Base-by-base conservation (phyloP, 2,797 vertebrate species). In the Platyrinchus mystaceus region DNA sequence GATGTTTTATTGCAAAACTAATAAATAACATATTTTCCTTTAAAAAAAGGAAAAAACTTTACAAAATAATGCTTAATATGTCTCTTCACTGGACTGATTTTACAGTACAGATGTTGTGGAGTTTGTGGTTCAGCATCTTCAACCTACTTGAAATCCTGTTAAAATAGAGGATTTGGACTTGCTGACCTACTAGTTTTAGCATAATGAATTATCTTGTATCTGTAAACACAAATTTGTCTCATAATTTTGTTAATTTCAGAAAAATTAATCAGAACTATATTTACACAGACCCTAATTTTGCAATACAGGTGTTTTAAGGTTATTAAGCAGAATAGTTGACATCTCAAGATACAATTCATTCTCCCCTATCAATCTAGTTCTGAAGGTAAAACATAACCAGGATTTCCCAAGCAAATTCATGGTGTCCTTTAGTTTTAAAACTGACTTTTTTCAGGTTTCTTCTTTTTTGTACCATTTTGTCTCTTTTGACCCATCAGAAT, bases 11-110 rank as follows among this genome's bases (percentile, higher is more conserved):
- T 85, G 60, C 39, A 74, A 56, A 91, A 71, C 53, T 60, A 96
- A 89, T 96, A 96, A 95, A 96, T 90, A 96, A 77, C 52, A 7
- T 85, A 36, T 87, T 96, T 89, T 94, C 37, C 68, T 83, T 89
- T 19, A 0, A 34, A 77, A 89, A 37, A 16, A 47, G 21, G 3
- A 1, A 53, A 18, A 52, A 23, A 5, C 4, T 44, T 30, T 41
- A 3, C 14, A 67, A 89, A 82, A 36, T 52, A 74, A 22, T 68
- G 41, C 17, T 84, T 62, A 84, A 14, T 63, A 81, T 52, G 70
- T 89, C 37, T 90, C 24, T 88, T 74, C 44, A 21, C 44, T 92
- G 75, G 37, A 56, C 34, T 52, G 41, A 76, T 70, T 79, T 73
- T 84, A 52, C 22, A 59, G 24, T 28, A 39, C 4, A 24, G 32